These are phyloP conservation scores for Zosterops japonicus DNA, from an alignment of 2,113 vertebrate species.

Conservation along the genomic window DNA sequence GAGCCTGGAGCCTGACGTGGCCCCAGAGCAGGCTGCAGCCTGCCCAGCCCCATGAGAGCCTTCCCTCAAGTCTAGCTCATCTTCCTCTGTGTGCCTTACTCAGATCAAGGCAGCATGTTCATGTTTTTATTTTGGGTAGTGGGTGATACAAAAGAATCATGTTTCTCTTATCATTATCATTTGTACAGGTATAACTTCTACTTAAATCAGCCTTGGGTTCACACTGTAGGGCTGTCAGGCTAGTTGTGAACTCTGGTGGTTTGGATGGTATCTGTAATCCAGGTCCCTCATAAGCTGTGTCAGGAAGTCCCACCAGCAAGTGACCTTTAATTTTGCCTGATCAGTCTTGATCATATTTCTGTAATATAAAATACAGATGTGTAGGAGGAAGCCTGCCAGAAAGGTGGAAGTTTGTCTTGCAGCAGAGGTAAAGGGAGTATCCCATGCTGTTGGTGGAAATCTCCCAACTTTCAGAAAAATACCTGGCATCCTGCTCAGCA, in stretches of 20 bases:
- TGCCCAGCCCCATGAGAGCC: background rate
- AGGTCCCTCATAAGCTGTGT: background rate
- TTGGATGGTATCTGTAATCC: background rate
- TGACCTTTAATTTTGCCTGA: background rate
- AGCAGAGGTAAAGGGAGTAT: background rate
- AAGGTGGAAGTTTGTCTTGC: background rate
- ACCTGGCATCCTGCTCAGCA: background rate
- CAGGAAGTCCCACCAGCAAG: background rate
- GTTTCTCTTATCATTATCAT: background rate
- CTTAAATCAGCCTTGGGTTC: background rate
- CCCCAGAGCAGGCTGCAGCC: background rate
- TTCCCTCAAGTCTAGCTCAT: fast-evolving
- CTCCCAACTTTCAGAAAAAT: background rate
- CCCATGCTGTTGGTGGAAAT: background rate
- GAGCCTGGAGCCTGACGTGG: background rate
- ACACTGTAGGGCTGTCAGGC: background rate
- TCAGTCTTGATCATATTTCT: background rate
- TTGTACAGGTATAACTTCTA: background rate
- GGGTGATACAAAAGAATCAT: background rate
- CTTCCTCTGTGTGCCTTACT: background rate
- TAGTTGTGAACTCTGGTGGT: background rate
- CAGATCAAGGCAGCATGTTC: background rate
- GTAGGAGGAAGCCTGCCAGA: background rate
- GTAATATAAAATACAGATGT: background rate
- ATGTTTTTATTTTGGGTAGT: background rate